Evolutionary conservation across 2,113 vertebrate species (phyloP), one percentile per base, ranked within the genome.

Genomic region (Ictalurus punctatus): DNA sequence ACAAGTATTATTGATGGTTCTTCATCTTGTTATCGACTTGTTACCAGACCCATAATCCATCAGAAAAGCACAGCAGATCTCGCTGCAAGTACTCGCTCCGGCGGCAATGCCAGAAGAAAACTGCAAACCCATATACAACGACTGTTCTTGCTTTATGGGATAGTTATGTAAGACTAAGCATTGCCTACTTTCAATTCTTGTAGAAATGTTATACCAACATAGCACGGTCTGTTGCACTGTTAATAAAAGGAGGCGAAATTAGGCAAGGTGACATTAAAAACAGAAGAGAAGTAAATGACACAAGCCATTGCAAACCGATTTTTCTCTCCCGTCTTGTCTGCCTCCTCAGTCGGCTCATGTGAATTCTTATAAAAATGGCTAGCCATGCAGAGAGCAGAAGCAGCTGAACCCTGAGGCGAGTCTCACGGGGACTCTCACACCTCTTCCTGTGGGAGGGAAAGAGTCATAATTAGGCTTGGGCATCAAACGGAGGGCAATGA

Each of bases 401-500:
- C 87, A 84, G 81, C 69, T 78, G 69, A 88, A 88, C 54, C 71
- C 82, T 52, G n/a, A 88, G 81, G 81, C 34, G 12, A 69, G 19
- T 87, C 90, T 61, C 81, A 8, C 30, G 88, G 65, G 86, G 81
- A 30, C 59, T 89, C 85, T 84, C 8, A 16, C 84, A 73, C 84
- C 76, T 27, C 63, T 86, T 88, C 48, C 84, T 58, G 67, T 86
- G 87, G 67, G 90, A 86, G 87, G 54, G 67, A 88, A 79, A 86
- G 76, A 86, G 85, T 86, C 44, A 83, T 89, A 91, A 91, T 91
- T 88, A 89, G 61, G 65, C 88, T 81, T 52, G 30, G 76, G 27
- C 90, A 82, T 87, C 85, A 87, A 74, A 87, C 80, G 61, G 84
- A 83, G 83, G 88, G 61, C 63, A 82, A 58, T 4, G n/a, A 76